Percentiles rank a stretch among this genome's conserved stretches.
phyloP scores from a whole-genome alignment of 2,113 vertebrate genomes.

The Pteropus alecto region DNA sequence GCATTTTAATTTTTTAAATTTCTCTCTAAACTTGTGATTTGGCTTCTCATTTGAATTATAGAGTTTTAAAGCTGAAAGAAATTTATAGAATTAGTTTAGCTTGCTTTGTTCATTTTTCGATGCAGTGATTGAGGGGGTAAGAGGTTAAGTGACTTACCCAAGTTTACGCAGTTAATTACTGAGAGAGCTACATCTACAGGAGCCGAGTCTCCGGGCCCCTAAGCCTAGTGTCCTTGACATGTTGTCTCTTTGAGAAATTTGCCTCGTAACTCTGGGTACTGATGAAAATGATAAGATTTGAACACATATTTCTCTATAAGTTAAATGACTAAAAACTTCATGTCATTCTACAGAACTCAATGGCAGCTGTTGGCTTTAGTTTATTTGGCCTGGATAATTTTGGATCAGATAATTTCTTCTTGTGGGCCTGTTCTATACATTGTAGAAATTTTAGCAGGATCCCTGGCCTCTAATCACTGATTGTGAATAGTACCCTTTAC shows the following conservation, averaged over 20 bases:
- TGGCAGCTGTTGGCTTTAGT: neutral
- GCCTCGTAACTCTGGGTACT: neutral
- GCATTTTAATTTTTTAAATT: neutral
- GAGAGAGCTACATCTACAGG: neutral
- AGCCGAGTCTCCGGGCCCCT: neutral
- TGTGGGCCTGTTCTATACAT: neutral
- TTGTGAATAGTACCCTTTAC: neutral
- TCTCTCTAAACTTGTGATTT: neutral
- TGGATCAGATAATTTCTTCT: neutral
- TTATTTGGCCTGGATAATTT: neutral
- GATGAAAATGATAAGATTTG: neutral
- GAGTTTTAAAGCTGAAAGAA: neutral
- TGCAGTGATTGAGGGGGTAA: neutral
- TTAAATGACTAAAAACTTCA: neutral
- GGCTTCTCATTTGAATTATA: constrained; percentile 6
- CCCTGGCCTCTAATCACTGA: neutral
- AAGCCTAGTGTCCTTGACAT: neutral
- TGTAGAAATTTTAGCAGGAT: neutral
- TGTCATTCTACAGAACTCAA: neutral
- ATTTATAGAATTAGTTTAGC: constrained; percentile 39
- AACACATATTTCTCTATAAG: neutral
- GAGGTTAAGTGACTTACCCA: constrained; percentile 30
- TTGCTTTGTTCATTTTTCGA: constrained; percentile 6
- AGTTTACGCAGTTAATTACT: neutral
- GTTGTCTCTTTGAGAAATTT: neutral